Evolutionary conservation across 2,797 vertebrate species (phyloP).

Genomic region (Florisuga fusca): DNA sequence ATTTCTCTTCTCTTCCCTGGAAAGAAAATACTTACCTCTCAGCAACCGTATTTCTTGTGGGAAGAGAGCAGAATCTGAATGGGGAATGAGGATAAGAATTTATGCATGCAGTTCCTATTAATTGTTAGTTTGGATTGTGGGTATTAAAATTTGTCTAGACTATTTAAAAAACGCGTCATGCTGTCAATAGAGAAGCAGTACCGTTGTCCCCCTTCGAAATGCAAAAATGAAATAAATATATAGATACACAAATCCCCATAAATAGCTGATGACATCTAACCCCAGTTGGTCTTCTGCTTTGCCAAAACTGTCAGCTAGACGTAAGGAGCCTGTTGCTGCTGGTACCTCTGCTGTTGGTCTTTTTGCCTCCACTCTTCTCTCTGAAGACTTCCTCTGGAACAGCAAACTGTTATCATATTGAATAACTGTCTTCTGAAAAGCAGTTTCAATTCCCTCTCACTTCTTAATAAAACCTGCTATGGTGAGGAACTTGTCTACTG

Average conservation of each 20-base stretch:
- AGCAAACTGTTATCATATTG: conserved; percentile 48
- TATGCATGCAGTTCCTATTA: conserved; percentile 31
- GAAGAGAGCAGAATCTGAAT: background rate
- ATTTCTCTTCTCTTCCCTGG: background rate
- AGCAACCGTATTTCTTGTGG: conserved; percentile 29
- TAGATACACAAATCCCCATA: conserved; percentile 20
- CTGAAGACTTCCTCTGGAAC: conserved; percentile 51
- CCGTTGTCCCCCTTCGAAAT: background rate
- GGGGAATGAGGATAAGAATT: background rate
- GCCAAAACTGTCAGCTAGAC: conserved; percentile 32
- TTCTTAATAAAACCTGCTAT: conserved; percentile 3
- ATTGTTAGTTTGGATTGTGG: conserved; percentile 6
- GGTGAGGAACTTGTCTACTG: background rate
- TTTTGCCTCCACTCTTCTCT: conserved; percentile 27
- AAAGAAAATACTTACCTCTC: conserved; percentile 32
- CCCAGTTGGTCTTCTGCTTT: conserved; percentile 16
- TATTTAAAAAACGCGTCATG: background rate
- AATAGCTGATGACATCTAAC: conserved; percentile 42
- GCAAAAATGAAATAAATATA: conserved; percentile 40
- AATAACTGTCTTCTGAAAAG: conserved; percentile 53
- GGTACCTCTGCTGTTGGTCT: conserved; percentile 12
- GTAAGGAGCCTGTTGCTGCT: conserved; percentile 23
- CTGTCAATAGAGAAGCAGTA: background rate
- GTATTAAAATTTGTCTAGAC: conserved; percentile 18
- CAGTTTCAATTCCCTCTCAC: conserved; percentile 32